phyloP scores from a whole-genome alignment of 2,888 invertebrate genomes.

The Tachina lurida region DNA sequence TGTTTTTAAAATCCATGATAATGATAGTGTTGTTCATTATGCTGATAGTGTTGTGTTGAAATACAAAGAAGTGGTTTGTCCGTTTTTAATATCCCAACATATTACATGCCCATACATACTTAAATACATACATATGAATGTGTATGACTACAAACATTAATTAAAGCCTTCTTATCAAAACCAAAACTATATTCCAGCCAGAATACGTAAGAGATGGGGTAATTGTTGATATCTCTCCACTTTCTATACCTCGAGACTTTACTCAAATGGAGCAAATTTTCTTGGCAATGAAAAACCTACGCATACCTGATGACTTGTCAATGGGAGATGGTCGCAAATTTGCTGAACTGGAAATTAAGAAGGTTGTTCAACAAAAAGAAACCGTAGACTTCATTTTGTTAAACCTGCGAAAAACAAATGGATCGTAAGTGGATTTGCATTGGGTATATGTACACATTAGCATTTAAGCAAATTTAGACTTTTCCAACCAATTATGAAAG shows the following conservation, averaged over 20 bases:
- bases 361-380: slow-evolving; percentile 84
- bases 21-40: no score
- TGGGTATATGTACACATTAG: neutral
- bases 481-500: no score
- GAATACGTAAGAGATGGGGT: slow-evolving; percentile 86
- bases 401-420: slow-evolving; percentile 87
- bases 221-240: slow-evolving; percentile 89
- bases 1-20: no score
- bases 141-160: no score
- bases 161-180: neutral
- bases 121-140: neutral
- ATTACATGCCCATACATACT: neutral
- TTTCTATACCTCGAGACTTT: slow-evolving; percentile 84
- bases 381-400: slow-evolving; percentile 91
- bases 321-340: slow-evolving; percentile 88
- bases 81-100: no score
- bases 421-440: slow-evolving; percentile 73
- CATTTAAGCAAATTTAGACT: neutral
- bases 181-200: slow-evolving; percentile 82
- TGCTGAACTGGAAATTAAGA: slow-evolving; percentile 87
- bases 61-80: no score
- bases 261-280: slow-evolving; percentile 86
- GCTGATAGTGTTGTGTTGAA: no score
- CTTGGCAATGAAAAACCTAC: slow-evolving; percentile 86
- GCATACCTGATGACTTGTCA: slow-evolving; percentile 86